A percentile compares a stretch with the other conserved stretches of the same genome.
These are phyloP conservation scores for Ectemnius continuus DNA, from an alignment of 2,888 invertebrate species.

Conservation along the genomic window DNA sequence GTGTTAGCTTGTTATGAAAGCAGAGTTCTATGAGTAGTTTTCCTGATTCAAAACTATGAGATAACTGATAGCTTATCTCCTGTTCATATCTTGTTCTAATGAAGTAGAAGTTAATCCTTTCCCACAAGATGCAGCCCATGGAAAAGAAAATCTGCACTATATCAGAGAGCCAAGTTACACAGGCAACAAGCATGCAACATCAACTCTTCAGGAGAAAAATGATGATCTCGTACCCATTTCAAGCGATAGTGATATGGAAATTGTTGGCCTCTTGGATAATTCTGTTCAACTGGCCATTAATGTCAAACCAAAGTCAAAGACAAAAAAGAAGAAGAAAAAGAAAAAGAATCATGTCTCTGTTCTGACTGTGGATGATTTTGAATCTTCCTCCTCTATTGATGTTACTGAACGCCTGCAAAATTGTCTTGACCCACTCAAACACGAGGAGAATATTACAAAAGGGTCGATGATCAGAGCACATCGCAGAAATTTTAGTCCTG, in stretches of 20 bases:
- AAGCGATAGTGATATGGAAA: slow-evolving; percentile 75
- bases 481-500: slow-evolving; percentile 53
- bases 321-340: slow-evolving; percentile 67
- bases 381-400: slow-evolving; percentile 42
- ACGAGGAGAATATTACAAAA: slow-evolving; percentile 33
- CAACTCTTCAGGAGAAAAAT: slow-evolving; percentile 70
- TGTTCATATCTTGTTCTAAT: slow-evolving; percentile 59
- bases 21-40: too few species aligned
- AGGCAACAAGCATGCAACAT: slow-evolving; percentile 50
- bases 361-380: slow-evolving; percentile 51
- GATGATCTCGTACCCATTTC: slow-evolving; percentile 74
- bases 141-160: slow-evolving; percentile 74
- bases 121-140: slow-evolving; percentile 74
- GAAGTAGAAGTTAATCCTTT: slow-evolving; percentile 72
- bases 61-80: too few species aligned
- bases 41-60: too few species aligned
- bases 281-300: slow-evolving; percentile 49
- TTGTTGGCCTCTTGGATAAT: slow-evolving; percentile 67
- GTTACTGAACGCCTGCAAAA: slow-evolving; percentile 15
- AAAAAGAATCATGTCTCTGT: slow-evolving; percentile 51
- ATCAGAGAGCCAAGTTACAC: slow-evolving; percentile 64
- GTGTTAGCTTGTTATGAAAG: too few species aligned
- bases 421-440: slow-evolving; percentile 20
- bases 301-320: slow-evolving; percentile 42
- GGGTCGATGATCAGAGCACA: slow-evolving; percentile 41